These are phyloP conservation scores for Monodelphis domestica DNA, from an alignment of 2,797 vertebrate genomes.

Conservation along the genomic window DNA sequence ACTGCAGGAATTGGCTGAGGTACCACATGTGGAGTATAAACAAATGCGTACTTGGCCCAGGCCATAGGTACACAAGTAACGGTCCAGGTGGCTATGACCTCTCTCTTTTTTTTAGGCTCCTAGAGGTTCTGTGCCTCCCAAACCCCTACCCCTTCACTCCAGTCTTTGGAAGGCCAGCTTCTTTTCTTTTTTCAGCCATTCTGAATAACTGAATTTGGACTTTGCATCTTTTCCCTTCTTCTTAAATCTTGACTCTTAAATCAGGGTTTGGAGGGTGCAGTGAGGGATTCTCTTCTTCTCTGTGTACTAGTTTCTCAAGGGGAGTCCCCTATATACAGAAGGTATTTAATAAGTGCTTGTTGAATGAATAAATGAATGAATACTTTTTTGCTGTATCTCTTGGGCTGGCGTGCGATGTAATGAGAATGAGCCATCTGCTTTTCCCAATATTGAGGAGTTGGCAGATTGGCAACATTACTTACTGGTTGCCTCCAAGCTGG, in stretches of 20 bases:
- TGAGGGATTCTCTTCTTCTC: not conserved
- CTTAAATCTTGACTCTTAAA: not conserved
- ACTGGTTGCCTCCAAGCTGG: not conserved
- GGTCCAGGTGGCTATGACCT: not conserved
- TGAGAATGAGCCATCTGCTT: not conserved
- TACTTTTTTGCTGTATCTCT: not conserved
- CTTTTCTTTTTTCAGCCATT: not conserved
- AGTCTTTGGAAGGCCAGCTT: not conserved
- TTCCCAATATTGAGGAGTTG: not conserved
- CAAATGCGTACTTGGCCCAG: not conserved
- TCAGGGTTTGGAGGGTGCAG: not conserved
- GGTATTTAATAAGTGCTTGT: not conserved
- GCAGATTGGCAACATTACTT: not conserved
- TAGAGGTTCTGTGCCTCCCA: not conserved
- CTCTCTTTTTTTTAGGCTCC: not conserved
- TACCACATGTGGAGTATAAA: not conserved
- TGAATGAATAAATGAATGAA: not conserved
- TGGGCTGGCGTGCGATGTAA: not conserved
- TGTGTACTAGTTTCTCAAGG: not conserved
- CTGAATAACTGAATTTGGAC: not conserved
- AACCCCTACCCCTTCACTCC: no score
- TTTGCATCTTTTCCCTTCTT: not conserved
- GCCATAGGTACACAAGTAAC: no score
- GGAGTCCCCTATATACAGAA: not conserved
- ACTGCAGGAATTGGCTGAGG: not conserved